phyloP scores from a whole-genome alignment of 2,113 vertebrate species.

The Lampris incognitus region DNA sequence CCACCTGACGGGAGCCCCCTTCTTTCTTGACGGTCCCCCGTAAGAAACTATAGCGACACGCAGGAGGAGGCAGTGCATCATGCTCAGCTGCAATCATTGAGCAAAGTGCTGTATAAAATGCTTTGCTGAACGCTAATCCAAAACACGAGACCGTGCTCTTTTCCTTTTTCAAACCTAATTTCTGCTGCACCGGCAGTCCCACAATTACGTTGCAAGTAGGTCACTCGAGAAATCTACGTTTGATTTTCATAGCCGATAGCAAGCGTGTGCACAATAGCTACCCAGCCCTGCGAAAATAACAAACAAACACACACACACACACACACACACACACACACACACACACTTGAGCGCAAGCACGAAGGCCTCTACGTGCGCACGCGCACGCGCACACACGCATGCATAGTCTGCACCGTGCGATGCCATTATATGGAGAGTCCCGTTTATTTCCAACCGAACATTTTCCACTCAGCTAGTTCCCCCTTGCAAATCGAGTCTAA shows the following conservation, averaged over 20 bases:
- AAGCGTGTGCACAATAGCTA: background rate
- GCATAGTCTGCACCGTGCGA: slow-evolving; percentile 22
- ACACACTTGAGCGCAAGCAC: slow-evolving; percentile 21
- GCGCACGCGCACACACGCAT: background rate
- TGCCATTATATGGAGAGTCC: slow-evolving; percentile 97
- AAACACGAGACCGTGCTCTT: background rate
- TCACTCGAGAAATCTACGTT: slow-evolving; percentile 44
- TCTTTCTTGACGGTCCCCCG: slow-evolving; percentile 27
- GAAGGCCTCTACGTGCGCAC: slow-evolving; percentile 13
- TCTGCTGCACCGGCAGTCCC: slow-evolving; percentile 12
- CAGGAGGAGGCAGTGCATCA: background rate
- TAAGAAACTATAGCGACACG: background rate
- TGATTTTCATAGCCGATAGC: slow-evolving; percentile 20
- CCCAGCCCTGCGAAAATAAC: background rate
- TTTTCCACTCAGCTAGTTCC: slow-evolving; percentile 96
- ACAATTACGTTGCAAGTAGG: slow-evolving; percentile 37
- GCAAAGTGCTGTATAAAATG: background rate
- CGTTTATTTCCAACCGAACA: slow-evolving; percentile 96
- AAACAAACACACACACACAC: background rate
- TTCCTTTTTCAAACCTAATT: slow-evolving; percentile 31
- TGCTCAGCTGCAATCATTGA: slow-evolving; percentile 3
- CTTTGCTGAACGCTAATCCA: slow-evolving; percentile 11
- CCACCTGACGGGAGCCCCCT: slow-evolving; percentile 55
- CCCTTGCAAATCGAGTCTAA: slow-evolving; percentile 96
- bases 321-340: slow-evolving; percentile 15